A percentile compares a stretch with the other conserved stretches of the same genome.
These are phyloP conservation scores for Pherbina coryleti DNA, from an alignment of 2,888 invertebrate species.

Conservation along the genomic window DNA sequence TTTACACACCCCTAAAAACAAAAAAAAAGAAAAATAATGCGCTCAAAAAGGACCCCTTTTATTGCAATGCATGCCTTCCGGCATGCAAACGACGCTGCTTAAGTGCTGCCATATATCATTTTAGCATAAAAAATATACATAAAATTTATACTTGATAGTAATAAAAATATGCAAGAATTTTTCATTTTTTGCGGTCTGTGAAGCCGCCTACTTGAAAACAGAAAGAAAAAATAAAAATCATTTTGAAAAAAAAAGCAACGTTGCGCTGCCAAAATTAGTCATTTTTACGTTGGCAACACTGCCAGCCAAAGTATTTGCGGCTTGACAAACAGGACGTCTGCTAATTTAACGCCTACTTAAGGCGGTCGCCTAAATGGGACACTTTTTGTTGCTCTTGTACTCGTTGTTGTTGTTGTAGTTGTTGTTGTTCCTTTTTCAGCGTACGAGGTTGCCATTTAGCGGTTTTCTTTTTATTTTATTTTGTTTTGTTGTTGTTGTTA, in stretches of 20 bases:
- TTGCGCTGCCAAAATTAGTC: not conserved
- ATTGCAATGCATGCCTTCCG: not conserved
- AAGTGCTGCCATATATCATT: constrained; percentile 12
- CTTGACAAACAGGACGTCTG: constrained; percentile 17
- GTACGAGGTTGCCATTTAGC: not conserved
- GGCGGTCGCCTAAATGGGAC: constrained; percentile 13
- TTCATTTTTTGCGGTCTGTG: not conserved
- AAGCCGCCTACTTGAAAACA: not conserved
- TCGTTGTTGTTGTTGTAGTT: not conserved
- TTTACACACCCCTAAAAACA: not conserved
- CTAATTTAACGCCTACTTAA: constrained; percentile 28
- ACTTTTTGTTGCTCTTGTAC: not conserved
- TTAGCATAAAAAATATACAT: not conserved
- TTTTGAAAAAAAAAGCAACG: not conserved
- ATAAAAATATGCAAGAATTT: constrained; percentile 2
- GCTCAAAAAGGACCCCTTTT: not conserved
- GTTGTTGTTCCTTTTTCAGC: not conserved
- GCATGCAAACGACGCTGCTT: not conserved
- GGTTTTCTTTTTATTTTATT: not conserved
- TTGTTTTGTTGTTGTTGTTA: not conserved
- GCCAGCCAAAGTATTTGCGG: not conserved
- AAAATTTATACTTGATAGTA: constrained; percentile 1
- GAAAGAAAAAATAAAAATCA: not conserved
- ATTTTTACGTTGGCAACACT: not conserved
- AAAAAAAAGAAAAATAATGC: not conserved